Evolutionary conservation across 1,140 invertebrate genomes (phyloP).

Genomic region (Atta colombica): DNA sequence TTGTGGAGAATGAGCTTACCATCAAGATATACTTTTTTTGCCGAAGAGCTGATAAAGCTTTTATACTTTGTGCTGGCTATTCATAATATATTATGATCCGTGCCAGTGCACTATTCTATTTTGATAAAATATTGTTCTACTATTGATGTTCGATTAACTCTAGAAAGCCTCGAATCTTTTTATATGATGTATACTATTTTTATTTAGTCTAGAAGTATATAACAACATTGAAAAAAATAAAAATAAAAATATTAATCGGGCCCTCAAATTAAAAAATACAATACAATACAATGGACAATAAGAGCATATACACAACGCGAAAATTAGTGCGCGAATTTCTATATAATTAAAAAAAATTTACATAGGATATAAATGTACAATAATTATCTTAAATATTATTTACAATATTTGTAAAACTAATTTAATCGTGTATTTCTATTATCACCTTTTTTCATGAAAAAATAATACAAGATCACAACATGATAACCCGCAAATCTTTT

Average conservation of each 20-base stretch:
- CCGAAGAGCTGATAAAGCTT: conserved; percentile 21
- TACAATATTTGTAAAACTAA: background rate
- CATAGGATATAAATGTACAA: too few relatives aligned
- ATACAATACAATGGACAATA: too few relatives aligned
- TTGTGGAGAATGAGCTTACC: conserved; percentile 1
- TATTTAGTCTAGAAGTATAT: background rate
- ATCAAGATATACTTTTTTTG: conserved; percentile 12
- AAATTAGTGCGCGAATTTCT: too few relatives aligned
- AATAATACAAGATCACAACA: background rate
- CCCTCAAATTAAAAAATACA: too few relatives aligned
- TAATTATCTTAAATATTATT: conserved; percentile 5
- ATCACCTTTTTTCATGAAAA: background rate
- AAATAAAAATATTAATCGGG: too few relatives aligned
- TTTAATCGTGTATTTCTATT: background rate
- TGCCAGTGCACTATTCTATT: background rate
- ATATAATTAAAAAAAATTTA: too few relatives aligned
- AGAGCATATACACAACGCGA: too few relatives aligned
- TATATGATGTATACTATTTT: background rate
- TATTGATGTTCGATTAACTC: conserved; percentile 5
- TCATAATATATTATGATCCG: conserved; percentile 36
- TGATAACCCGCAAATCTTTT: too few relatives aligned
- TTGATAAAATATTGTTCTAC: conserved; percentile 37
- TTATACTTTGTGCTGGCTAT: conserved; percentile 2
- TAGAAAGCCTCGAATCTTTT: background rate
- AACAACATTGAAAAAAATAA: background rate